These are phyloP conservation scores for Perizoma affinitatum DNA, from an alignment of 2,888 invertebrate genomes.

Conservation along the genomic window DNA sequence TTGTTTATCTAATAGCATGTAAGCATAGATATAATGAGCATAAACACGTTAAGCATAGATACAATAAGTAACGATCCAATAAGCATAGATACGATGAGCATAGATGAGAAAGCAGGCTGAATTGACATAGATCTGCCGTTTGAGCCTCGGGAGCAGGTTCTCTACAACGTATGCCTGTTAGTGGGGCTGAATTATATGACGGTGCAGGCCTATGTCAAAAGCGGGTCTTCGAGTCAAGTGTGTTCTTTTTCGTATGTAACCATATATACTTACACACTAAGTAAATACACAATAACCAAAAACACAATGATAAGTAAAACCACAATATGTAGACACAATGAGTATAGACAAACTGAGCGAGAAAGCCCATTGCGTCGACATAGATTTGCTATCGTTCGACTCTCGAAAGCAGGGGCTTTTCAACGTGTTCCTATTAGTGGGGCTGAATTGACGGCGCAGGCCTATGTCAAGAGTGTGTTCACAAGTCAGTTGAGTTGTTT, in stretches of 20 bases:
- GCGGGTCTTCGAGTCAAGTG: too few species aligned
- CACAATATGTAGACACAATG: too few species aligned
- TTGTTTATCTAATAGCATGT: too few species aligned
- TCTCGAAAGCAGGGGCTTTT: slow-evolving; percentile 81
- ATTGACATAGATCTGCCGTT: slow-evolving; percentile 68
- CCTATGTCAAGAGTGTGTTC: too few species aligned
- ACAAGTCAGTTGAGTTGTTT: too few species aligned
- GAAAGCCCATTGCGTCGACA: slow-evolving; percentile 71
- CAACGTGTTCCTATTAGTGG: slow-evolving; percentile 88
- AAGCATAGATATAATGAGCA: too few species aligned
- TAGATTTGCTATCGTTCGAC: slow-evolving; percentile 67
- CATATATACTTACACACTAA: too few species aligned
- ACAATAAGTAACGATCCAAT: too few species aligned
- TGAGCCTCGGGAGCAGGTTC: slow-evolving; percentile 66
- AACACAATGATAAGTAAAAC: too few species aligned
- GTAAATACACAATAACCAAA: too few species aligned
- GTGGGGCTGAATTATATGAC: slow-evolving; percentile 87
- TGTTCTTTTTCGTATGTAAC: too few species aligned
- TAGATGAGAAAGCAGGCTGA: slow-evolving; percentile 74
- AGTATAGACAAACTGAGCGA: slow-evolving; percentile 64
- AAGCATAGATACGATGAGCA: slow-evolving; percentile 58
- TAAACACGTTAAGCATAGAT: too few species aligned
- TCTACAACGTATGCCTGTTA: slow-evolving; percentile 88
- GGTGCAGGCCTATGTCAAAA: slow-evolving; percentile 73
- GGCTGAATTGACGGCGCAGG: slow-evolving; percentile 83